These are phyloP conservation scores for Cerastis rubricosa DNA, from an alignment of 2,888 invertebrate species.

Conservation along the genomic window DNA sequence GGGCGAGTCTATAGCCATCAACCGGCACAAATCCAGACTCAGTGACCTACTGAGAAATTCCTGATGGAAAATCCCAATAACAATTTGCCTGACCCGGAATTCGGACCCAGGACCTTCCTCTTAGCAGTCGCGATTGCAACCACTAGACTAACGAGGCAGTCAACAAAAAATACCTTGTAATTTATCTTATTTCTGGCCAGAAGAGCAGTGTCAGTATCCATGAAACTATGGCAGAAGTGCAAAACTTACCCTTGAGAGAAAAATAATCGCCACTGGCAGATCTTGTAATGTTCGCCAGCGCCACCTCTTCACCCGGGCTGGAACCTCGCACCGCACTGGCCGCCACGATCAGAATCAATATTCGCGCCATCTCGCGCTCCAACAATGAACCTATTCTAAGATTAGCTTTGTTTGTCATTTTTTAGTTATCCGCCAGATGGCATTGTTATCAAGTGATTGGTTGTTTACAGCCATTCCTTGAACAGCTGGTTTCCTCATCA, in stretches of 20 bases:
- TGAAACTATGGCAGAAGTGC: background rate
- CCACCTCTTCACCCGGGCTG: slow-evolving; percentile 79
- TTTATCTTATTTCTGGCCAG: too few species aligned
- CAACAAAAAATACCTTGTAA: too few species aligned
- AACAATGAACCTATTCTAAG: slow-evolving; percentile 58
- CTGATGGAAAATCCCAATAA: too few species aligned
- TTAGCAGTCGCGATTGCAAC: too few species aligned
- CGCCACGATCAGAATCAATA: slow-evolving; percentile 72
- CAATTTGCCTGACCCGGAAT: too few species aligned
- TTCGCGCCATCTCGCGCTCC: slow-evolving; percentile 79
- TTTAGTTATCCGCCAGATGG: slow-evolving; percentile 68
- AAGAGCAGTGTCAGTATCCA: background rate
- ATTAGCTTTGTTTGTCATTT: slow-evolving; percentile 70
- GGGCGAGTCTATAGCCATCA: too few species aligned
- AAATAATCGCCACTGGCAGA: slow-evolving; percentile 92
- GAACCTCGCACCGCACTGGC: slow-evolving; percentile 68
- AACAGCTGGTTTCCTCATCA: slow-evolving; percentile 61
- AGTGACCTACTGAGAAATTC: too few species aligned
- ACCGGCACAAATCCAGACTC: too few species aligned
- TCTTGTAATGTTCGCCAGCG: slow-evolving; percentile 90
- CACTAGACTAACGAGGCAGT: too few species aligned
- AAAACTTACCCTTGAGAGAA: slow-evolving; percentile 86
- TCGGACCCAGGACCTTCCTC: too few species aligned
- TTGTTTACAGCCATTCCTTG: slow-evolving; percentile 62
- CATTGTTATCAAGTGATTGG: slow-evolving; percentile 55